These are phyloP conservation scores for Sthenelais limicola DNA, from an alignment of 2,888 invertebrate genomes.

Conservation along the genomic window DNA sequence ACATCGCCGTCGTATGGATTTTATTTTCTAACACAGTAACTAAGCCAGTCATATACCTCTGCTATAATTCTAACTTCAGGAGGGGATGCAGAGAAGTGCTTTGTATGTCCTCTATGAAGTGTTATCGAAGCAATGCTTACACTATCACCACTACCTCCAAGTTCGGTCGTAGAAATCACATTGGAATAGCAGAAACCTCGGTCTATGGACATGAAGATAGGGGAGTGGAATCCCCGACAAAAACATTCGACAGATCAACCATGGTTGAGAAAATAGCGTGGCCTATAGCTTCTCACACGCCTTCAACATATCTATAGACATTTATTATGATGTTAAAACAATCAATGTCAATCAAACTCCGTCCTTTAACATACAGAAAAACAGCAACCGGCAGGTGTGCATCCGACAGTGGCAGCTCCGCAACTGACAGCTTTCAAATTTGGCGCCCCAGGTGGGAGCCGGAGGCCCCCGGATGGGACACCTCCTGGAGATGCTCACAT, in stretches of 20 bases:
- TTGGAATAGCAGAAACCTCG: conserved; percentile 58
- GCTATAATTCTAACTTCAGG: conserved; percentile 68
- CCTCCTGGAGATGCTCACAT: too few species aligned
- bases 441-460: too few species aligned
- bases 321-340: too few species aligned
- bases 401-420: too few species aligned
- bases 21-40: conserved; percentile 54
- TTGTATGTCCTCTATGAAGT: conserved; percentile 67
- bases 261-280: conserved; percentile 53
- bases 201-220: conserved; percentile 15
- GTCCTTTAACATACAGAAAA: too few species aligned
- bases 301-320: conserved; percentile 36
- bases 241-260: conserved; percentile 57
- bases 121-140: conserved; percentile 67
- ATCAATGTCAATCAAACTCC: too few species aligned
- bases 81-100: conserved; percentile 69
- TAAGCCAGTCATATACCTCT: conserved; percentile 65
- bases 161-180: conserved; percentile 66
- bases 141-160: conserved; percentile 66
- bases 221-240: conserved; percentile 53
- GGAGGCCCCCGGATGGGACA: too few species aligned
- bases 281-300: conserved; percentile 38
- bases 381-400: too few species aligned
- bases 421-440: too few species aligned
- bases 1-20: conserved; percentile 54